Percentiles rank a stretch among this genome's conserved stretches.
Conservation (phyloP, 2,888 invertebrate species). For the Rugalucina vietnamica region DNA sequence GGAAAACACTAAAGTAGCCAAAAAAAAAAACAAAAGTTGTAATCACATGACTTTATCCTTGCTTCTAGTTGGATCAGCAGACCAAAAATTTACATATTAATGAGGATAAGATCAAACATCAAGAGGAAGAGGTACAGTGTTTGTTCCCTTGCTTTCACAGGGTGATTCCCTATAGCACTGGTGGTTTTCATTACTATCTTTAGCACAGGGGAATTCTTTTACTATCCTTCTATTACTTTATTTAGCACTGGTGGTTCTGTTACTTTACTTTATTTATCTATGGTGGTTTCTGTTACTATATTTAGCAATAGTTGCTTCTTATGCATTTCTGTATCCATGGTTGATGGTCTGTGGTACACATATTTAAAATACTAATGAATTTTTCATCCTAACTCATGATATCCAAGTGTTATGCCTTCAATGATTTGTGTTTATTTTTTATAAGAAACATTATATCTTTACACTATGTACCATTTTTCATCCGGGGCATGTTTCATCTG, state of each 20-base stretch:
- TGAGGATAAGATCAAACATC: conserved; percentile 72
- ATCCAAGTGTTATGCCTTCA: too few relatives aligned
- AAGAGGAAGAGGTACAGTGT: conserved; percentile 77
- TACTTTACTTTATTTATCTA: background rate
- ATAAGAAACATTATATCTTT: too few relatives aligned
- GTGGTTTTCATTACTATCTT: background rate
- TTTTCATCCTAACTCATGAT: too few relatives aligned
- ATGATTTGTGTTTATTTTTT: too few relatives aligned
- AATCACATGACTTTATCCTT: conserved; percentile 17
- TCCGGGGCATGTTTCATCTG: too few relatives aligned
- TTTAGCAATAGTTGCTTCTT: background rate
- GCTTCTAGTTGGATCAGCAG: conserved; percentile 75
- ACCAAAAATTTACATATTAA: conserved; percentile 68
- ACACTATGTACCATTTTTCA: too few relatives aligned
- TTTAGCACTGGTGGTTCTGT: too few relatives aligned
- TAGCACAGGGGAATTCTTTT: background rate
- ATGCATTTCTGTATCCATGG: too few relatives aligned
- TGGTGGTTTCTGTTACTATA: background rate
- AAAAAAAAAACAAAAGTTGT: background rate
- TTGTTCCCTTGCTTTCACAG: background rate
- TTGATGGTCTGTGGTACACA: too few relatives aligned
- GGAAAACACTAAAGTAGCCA: too few relatives aligned
- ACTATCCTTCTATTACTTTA: background rate
- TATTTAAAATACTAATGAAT: too few relatives aligned
- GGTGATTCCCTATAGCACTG: too few relatives aligned